Conservation (phyloP, 2,888 invertebrate species). For the Cosmia pyralina region DNA sequence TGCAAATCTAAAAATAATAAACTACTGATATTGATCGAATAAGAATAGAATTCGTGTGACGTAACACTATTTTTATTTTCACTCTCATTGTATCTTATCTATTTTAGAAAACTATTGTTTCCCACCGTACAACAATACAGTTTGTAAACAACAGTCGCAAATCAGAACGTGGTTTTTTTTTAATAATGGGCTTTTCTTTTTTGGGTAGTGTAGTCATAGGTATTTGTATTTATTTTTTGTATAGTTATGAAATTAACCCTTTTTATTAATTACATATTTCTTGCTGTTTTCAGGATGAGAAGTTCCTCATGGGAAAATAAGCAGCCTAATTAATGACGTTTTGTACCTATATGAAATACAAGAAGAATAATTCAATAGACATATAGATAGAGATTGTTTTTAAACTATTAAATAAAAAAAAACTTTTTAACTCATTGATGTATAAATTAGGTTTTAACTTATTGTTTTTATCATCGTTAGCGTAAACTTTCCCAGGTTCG, state of each 20-base stretch:
- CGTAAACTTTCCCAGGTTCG: not conserved
- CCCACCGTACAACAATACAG: conserved; percentile 3
- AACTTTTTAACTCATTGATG: too few relatives aligned
- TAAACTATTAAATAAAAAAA: not conserved
- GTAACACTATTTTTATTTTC: conserved; percentile 29
- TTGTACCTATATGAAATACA: not conserved
- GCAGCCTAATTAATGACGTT: not conserved
- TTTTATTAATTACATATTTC: not conserved
- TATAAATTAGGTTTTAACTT: too few relatives aligned
- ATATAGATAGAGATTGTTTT: not conserved
- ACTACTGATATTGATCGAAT: conserved; percentile 21
- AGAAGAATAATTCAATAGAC: not conserved
- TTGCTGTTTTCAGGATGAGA: not conserved
- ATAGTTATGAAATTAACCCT: not conserved
- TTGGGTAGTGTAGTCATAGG: too few relatives aligned
- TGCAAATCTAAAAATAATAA: conserved; percentile 9
- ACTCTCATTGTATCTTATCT: conserved; percentile 26
- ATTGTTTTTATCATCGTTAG: not conserved
- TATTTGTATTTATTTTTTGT: not conserved
- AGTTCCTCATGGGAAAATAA: not conserved
- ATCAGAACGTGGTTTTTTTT: not conserved
- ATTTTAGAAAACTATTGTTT: conserved; percentile 16
- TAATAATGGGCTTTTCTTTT: not conserved
- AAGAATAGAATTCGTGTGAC: conserved; percentile 31
- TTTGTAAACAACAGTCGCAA: conserved; percentile 3